phyloP scores from a whole-genome alignment of 2,888 invertebrate species.

The Lasiommata megera region DNA sequence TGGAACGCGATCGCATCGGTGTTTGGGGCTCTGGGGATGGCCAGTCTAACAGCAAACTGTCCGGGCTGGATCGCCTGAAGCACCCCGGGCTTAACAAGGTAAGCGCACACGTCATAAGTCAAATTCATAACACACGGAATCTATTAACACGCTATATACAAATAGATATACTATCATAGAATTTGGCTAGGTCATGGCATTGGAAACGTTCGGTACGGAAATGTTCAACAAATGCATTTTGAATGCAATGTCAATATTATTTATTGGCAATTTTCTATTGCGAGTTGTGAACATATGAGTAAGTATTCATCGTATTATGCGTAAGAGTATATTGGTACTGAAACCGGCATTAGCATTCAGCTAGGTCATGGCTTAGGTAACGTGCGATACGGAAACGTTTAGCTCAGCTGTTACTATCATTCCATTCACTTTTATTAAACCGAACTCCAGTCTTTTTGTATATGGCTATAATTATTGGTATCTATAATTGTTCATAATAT shows the following conservation, averaged over 20 bases:
- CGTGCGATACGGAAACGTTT: slow-evolving; percentile 20
- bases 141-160: background rate
- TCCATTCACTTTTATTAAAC: slow-evolving; percentile 31
- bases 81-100: slow-evolving; percentile 88
- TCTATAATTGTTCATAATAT: no score
- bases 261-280: no score
- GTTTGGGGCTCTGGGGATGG: slow-evolving; percentile 83
- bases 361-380: slow-evolving; percentile 18
- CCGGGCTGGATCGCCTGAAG: slow-evolving; percentile 85
- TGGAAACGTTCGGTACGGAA: slow-evolving; percentile 2
- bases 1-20: slow-evolving; percentile 84
- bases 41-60: slow-evolving; percentile 74
- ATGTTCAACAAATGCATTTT: slow-evolving; percentile 18
- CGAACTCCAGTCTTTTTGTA: background rate
- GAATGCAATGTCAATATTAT: no score
- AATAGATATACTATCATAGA: background rate
- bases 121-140: background rate
- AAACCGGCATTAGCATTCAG: slow-evolving; percentile 7
- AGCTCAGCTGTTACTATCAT: slow-evolving; percentile 25
- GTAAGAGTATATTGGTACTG: background rate
- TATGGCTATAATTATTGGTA: no score
- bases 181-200: slow-evolving; percentile 21
- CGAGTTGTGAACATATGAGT: background rate
- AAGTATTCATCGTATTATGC: background rate
- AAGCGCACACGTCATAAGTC: background rate